Evolutionary conservation across 2,888 invertebrate species (phyloP).

Genomic region (Drosophila antonietae): DNA sequence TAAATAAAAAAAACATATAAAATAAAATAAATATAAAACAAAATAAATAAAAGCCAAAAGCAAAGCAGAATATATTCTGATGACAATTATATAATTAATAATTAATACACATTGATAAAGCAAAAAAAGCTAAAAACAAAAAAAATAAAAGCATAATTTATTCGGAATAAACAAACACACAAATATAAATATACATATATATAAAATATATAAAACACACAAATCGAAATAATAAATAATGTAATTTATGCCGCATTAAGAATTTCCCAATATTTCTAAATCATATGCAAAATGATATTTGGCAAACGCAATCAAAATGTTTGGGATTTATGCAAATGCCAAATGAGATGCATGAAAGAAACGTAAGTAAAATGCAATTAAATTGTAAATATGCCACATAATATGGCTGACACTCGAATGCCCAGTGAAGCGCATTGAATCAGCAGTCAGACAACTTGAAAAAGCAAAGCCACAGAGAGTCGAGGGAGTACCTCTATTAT

Average conservation of each 20-base stretch:
- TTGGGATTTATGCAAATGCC: constrained; percentile 61
- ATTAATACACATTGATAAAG: constrained; percentile 17
- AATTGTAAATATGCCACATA: constrained; percentile 25
- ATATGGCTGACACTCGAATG: constrained; percentile 25
- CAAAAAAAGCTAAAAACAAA: neutral
- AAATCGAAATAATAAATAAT: constrained; percentile 49
- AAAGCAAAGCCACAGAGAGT: constrained; percentile 33
- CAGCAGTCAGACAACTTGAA: constrained; percentile 57
- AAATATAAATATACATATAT: constrained; percentile 6
- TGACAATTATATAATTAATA: constrained; percentile 26
- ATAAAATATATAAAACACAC: neutral
- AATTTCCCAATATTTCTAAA: constrained; percentile 46
- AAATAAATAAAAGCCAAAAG: neutral
- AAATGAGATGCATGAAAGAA: constrained; percentile 29
- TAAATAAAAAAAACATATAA: neutral
- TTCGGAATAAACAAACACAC: neutral
- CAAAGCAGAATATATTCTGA: constrained; percentile 6
- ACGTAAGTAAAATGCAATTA: constrained; percentile 63
- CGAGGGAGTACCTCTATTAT: constrained; percentile 5
- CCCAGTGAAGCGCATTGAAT: constrained; percentile 40
- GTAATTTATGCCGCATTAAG: constrained; percentile 45
- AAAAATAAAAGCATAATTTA: constrained; percentile 10
- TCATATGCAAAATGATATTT: constrained; percentile 35
- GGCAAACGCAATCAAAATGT: constrained; percentile 26
- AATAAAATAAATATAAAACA: neutral